Base-by-base conservation (phyloP, 2,797 vertebrate species). In the Gila robusta region DNA sequence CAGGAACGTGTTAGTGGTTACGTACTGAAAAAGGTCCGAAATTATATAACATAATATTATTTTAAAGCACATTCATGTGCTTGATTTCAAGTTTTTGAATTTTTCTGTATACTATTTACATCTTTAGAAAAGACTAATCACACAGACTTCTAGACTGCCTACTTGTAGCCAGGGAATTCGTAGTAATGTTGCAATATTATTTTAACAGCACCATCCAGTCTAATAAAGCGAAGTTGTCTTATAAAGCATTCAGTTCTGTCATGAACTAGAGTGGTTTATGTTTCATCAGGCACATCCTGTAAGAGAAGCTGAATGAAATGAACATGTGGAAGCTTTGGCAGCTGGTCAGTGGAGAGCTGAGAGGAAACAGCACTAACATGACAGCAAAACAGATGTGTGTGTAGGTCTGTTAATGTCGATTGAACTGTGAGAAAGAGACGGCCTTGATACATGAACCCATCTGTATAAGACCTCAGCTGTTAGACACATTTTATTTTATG, bases 351-450 rank as follows among this genome's bases (percentile, higher is more conserved):
- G 14, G 62, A 77, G 23, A 1, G 28, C 73, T 39, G 7, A 84
- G 49, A n/a, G n/a, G 56, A 70, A 85, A 79, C 83, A 76, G 56
- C 21, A 23, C 39, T 23, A 70, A 81, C 47, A 73, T 82, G 81
- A 82, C 69, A 82, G 69, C 52, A 77, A 67, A 67, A 28, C 82
- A 67, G 82, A 83, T 67, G 56, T 83, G 39, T n/a, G 12, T 83
- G 59, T 49, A 23, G 17, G 17, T n/a, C 26, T 47, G 71, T 35
- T 35, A n/a, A 74, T 64, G 70, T 26, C 26, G 5, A 83, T 17
- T 21, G 32, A 54, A 39, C 49, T 19, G 4, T 6, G 28, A 26
- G 32, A 67, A 52, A 52, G 72, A 77, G 44, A 28, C 5, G 11
- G 14, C 62, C 44, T 84, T 54, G 32, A 64, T 52, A 76, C 21